Evolutionary conservation across 2,113 vertebrate species (phyloP).

Genomic region (Pangasianodon gigas): DNA sequence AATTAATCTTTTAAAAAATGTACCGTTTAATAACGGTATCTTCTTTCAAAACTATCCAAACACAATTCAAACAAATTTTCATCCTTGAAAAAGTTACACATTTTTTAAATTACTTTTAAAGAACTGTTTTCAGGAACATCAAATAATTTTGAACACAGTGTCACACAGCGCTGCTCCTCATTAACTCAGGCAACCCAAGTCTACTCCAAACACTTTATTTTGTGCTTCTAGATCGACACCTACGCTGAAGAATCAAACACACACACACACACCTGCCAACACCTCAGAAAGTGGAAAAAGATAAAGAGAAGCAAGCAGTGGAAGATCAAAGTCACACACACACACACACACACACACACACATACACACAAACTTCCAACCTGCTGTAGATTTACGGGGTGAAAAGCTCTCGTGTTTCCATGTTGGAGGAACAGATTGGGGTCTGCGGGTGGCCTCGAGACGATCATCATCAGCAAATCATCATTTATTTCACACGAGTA

Average conservation of each 20-base stretch:
- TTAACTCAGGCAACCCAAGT: neutral
- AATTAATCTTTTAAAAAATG: no score
- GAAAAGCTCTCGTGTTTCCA: neutral
- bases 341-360: constrained; percentile 6
- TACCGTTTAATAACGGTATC: neutral
- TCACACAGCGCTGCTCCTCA: neutral
- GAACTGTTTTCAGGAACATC: neutral
- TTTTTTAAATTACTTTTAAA: neutral
- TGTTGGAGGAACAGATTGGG: neutral
- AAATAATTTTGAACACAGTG: neutral
- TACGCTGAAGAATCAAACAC: neutral
- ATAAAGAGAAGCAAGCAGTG: neutral
- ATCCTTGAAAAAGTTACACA: neutral
- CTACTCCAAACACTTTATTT: neutral
- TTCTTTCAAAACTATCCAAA: neutral
- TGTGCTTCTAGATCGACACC: neutral
- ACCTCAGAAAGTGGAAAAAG: neutral
- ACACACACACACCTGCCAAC: neutral
- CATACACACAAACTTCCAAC: neutral
- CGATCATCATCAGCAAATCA: neutral
- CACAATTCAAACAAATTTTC: neutral
- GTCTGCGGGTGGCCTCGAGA: neutral
- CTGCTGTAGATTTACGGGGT: neutral
- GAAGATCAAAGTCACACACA: constrained; percentile 1
- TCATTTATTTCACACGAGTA: neutral